Conservation (phyloP, 2,113 vertebrate species). For the Calcarius ornatus region DNA sequence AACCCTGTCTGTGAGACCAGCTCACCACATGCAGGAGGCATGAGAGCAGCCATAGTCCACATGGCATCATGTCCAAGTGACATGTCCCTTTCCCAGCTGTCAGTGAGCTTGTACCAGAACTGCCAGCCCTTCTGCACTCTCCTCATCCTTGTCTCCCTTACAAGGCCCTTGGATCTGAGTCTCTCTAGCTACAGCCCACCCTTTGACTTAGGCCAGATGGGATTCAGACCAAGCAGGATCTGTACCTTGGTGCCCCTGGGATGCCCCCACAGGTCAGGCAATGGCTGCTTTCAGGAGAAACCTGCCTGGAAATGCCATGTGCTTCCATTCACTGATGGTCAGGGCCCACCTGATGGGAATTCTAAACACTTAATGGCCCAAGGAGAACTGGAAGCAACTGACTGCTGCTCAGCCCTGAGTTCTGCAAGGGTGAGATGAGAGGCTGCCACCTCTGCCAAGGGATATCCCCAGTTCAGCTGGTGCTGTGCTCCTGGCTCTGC, state of each 20-base stretch:
- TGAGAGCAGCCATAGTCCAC: not conserved
- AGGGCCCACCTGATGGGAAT: not conserved
- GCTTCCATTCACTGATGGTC: not conserved
- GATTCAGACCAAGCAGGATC: not conserved
- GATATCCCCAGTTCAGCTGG: not conserved
- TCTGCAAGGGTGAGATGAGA: not conserved
- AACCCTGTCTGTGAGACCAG: not conserved
- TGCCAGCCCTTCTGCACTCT: not conserved
- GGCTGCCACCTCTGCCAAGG: not conserved
- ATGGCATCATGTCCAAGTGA: not conserved
- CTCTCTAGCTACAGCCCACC: not conserved
- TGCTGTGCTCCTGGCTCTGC: not conserved
- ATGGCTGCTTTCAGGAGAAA: not conserved
- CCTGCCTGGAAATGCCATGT: not conserved
- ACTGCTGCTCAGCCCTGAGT: not conserved
- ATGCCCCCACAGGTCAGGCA: not conserved
- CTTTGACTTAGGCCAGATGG: not conserved
- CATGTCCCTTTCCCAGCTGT: not conserved
- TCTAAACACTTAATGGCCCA: not conserved
- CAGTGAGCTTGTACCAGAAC: not conserved
- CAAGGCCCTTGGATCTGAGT: not conserved
- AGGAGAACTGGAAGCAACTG: not conserved
- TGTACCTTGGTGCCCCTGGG: not conserved
- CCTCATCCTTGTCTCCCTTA: not conserved
- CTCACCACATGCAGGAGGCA: not conserved